Conservation (phyloP, 1,140 invertebrate genomes). For the Micrasema longulum region DNA sequence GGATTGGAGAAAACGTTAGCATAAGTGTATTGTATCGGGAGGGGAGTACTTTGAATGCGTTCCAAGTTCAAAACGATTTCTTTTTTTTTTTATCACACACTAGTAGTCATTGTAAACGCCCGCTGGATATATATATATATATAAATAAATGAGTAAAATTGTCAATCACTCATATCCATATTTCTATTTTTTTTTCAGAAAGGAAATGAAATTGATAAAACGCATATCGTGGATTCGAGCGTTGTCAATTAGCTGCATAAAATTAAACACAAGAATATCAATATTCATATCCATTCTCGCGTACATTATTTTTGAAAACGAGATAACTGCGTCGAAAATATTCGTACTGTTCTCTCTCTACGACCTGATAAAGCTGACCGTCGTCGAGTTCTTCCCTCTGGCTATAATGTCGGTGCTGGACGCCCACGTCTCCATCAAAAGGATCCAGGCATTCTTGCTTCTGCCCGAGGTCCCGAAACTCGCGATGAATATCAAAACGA, state of each 20-base stretch:
- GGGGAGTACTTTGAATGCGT: no score
- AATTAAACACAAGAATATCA: conserved; percentile 79
- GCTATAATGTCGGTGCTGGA: conserved; percentile 72
- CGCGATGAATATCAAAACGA: not conserved
- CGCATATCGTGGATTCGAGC: conserved; percentile 76
- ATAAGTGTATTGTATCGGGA: no score
- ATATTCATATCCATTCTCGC: conserved; percentile 84
- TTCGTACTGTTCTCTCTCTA: conserved; percentile 82
- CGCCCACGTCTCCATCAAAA: conserved; percentile 74
- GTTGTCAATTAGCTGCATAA: conserved; percentile 75
- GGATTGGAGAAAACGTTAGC: no score
- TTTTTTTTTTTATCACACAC: no score
- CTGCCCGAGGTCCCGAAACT: conserved; percentile 66
- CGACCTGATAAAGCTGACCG: conserved; percentile 76
- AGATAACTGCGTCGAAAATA: conserved; percentile 80
- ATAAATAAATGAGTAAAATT: no score
- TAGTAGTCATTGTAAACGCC: no score
- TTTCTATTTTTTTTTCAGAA: conserved; percentile 65
- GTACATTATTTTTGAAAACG: conserved; percentile 75
- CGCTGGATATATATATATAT: no score
- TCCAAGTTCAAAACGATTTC: not conserved
- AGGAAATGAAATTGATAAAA: conserved; percentile 77
- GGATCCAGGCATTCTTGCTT: conserved; percentile 75
- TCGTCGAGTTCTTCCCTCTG: conserved; percentile 81
- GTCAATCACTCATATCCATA: no score